phyloP scores from a whole-genome alignment of 1,140 invertebrate species.

The Babylonia areolata region DNA sequence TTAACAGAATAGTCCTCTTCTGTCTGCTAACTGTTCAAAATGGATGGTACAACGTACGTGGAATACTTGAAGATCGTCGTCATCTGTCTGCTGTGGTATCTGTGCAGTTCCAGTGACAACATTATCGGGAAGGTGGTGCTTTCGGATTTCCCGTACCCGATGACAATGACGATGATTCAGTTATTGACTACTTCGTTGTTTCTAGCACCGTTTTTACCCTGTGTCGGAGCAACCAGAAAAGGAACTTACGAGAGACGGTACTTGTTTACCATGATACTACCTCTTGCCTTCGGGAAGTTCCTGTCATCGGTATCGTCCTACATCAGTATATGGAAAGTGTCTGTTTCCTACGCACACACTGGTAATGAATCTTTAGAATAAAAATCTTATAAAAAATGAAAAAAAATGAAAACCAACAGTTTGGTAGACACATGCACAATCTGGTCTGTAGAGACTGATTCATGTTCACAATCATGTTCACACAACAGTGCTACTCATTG shows the following conservation, averaged over 20 bases:
- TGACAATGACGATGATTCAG: constrained; percentile 95
- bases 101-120: constrained; percentile 91
- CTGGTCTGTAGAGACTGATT: too few relatives aligned
- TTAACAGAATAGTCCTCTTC: too few relatives aligned
- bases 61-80: constrained; percentile 78
- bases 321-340: constrained; percentile 98
- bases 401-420: too few relatives aligned
- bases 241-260: constrained; percentile 79
- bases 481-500: too few relatives aligned
- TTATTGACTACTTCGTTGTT: constrained; percentile 84
- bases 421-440: too few relatives aligned
- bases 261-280: constrained; percentile 89
- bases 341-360: constrained; percentile 98
- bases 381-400: too few relatives aligned
- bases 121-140: constrained; percentile 93
- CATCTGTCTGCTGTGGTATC: constrained; percentile 93
- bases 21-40: constrained; percentile 30
- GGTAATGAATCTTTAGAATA: constrained; percentile 79
- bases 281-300: constrained; percentile 95
- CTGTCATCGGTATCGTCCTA: constrained; percentile 93
- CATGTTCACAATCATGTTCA: too few relatives aligned
- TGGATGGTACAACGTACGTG: constrained; percentile 56
- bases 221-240: constrained; percentile 60
- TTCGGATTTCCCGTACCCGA: constrained; percentile 93
- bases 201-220: constrained; percentile 59